phyloP scores from a whole-genome alignment of 1,140 invertebrate species.

The Drosophila lini region DNA sequence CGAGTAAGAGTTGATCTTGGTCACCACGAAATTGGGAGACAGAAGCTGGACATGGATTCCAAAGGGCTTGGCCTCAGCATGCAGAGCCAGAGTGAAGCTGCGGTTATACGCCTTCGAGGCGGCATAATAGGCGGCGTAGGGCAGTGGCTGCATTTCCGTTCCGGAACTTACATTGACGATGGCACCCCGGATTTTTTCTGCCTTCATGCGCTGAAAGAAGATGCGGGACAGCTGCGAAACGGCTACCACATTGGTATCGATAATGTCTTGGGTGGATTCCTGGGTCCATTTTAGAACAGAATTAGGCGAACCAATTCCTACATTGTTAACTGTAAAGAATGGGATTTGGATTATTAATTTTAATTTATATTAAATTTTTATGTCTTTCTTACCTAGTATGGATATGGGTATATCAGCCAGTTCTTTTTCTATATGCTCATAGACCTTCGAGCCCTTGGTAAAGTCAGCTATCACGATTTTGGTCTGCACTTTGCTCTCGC shows the following conservation, averaged over 20 bases:
- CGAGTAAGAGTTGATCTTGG: slow-evolving; percentile 95
- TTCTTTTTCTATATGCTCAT: slow-evolving; percentile 88
- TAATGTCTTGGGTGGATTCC: slow-evolving; percentile 91
- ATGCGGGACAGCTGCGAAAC: slow-evolving; percentile 93
- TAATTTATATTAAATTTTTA: neutral
- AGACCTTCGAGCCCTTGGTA: slow-evolving; percentile 88
- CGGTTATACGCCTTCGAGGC: slow-evolving; percentile 89
- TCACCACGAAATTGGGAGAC: slow-evolving; percentile 94
- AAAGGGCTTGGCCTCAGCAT: slow-evolving; percentile 90
- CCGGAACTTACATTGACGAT: slow-evolving; percentile 95
- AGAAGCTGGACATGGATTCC: slow-evolving; percentile 94
- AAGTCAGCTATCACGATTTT: slow-evolving; percentile 92
- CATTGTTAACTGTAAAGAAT: slow-evolving; percentile 93
- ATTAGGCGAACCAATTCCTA: slow-evolving; percentile 92
- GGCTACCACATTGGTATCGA: slow-evolving; percentile 94
- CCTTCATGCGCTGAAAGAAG: slow-evolving; percentile 91
- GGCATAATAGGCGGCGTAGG: slow-evolving; percentile 94
- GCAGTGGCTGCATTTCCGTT: slow-evolving; percentile 92
- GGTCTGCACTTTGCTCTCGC: slow-evolving; percentile 87
- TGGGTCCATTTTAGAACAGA: slow-evolving; percentile 90
- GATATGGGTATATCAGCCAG: slow-evolving; percentile 89
- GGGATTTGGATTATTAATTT: neutral
- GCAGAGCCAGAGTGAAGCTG: slow-evolving; percentile 85
- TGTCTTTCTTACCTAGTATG: slow-evolving; percentile 89
- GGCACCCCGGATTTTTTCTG: slow-evolving; percentile 90